phyloP scores from a whole-genome alignment of 1,140 invertebrate genomes.

The Hyphantria cunea region DNA sequence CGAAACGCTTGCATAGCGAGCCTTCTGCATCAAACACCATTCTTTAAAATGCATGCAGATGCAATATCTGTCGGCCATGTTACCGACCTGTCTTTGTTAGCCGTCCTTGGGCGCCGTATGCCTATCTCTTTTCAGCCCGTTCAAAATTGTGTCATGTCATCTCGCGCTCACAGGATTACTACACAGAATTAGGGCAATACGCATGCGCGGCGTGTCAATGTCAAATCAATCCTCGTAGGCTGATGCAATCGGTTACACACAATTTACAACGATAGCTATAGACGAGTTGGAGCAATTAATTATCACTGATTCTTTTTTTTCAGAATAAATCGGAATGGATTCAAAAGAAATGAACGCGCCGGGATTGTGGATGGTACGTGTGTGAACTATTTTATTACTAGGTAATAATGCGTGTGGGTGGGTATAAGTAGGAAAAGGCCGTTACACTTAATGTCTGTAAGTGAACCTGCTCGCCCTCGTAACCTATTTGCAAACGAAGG shows the following conservation, averaged over 20 bases:
- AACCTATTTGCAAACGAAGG: slow-evolving; percentile 21
- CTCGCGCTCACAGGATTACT: slow-evolving; percentile 44
- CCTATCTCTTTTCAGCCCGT: slow-evolving; percentile 43
- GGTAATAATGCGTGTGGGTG: slow-evolving; percentile 12
- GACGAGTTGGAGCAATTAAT: slow-evolving; percentile 33
- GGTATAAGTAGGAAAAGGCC: slow-evolving; percentile 6
- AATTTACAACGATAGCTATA: slow-evolving; percentile 39
- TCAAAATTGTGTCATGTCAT: slow-evolving; percentile 34
- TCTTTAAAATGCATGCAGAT: slow-evolving; percentile 62
- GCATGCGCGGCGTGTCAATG: slow-evolving; percentile 77
- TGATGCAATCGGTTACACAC: slow-evolving; percentile 68
- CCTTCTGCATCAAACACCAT: slow-evolving; percentile 29
- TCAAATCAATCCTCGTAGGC: slow-evolving; percentile 78
- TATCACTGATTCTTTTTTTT: slow-evolving; percentile 38
- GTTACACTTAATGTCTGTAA: slow-evolving; percentile 16
- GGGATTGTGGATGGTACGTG: slow-evolving; percentile 19
- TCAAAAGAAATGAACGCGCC: slow-evolving; percentile 19
- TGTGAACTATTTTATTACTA: slow-evolving; percentile 26
- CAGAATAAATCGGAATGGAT: slow-evolving; percentile 29
- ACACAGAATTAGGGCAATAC: slow-evolving; percentile 72
- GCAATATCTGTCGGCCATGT: slow-evolving; percentile 71
- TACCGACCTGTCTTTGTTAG: slow-evolving; percentile 52
- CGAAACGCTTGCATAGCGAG: slow-evolving; percentile 9
- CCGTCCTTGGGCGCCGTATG: slow-evolving; percentile 41
- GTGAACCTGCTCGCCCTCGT: slow-evolving; percentile 10